Evolutionary conservation across 35 echinoderm and acorn worm species (phyloP).

Genomic region (Stichopus chloronotus): DNA sequence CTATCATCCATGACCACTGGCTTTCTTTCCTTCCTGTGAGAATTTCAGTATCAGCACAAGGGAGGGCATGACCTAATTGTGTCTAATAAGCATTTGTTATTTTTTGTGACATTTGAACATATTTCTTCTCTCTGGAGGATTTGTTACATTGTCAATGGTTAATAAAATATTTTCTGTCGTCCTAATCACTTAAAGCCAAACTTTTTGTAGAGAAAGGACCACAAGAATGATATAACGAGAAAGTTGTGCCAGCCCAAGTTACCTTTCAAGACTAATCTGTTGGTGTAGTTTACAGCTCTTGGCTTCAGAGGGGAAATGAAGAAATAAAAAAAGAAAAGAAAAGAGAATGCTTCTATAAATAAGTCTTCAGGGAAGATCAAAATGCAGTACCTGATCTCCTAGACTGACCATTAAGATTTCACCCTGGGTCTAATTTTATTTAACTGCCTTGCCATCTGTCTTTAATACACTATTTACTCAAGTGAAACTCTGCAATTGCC

Average conservation of each 20-base stretch:
- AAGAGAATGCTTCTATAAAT: neutral
- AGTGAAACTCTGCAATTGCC: neutral
- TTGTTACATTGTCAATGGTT: neutral
- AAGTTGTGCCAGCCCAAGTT: neutral
- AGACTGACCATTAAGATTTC: neutral
- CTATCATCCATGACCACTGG: too few species aligned
- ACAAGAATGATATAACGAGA: neutral
- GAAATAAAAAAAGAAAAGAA: neutral
- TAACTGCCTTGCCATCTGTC: constrained; percentile 38
- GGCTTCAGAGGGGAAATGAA: neutral
- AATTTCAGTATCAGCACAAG: neutral
- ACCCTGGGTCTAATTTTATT: neutral
- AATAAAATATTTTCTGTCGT: neutral
- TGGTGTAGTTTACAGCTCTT: neutral
- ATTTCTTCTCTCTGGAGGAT: neutral
- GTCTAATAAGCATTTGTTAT: neutral
- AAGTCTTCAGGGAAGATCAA: constrained; percentile 43
- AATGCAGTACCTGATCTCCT: constrained; percentile 5
- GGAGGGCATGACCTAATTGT: neutral
- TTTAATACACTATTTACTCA: constrained; percentile 26
- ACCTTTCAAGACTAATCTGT: neutral
- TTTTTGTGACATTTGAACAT: neutral
- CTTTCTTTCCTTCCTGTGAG: neutral
- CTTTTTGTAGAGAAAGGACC: too few species aligned
- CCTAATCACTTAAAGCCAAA: neutral